These are phyloP conservation scores for Trachelus tabidus DNA, from an alignment of 2,888 invertebrate genomes.

Conservation along the genomic window DNA sequence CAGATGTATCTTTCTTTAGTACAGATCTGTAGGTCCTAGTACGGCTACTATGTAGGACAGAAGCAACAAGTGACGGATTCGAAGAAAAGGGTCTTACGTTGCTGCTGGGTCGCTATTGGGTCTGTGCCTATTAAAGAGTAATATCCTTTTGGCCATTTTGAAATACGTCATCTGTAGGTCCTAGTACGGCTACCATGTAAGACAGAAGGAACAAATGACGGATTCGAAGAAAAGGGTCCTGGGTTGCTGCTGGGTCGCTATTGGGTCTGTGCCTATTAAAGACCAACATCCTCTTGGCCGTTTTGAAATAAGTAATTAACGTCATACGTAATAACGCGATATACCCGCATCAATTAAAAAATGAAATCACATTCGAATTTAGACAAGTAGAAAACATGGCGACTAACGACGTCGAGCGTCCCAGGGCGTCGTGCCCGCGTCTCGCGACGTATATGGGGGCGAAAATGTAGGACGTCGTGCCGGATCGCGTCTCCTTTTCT, in stretches of 20 bases:
- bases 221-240: too few species aligned
- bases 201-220: too few species aligned
- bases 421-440: constrained; percentile 16
- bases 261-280: neutral
- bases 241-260: neutral
- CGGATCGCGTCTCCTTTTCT: neutral
- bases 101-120: too few species aligned
- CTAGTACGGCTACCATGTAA: too few species aligned
- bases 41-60: too few species aligned
- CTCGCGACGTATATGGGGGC: constrained; percentile 45
- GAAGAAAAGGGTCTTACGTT: too few species aligned
- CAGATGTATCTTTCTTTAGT: neutral
- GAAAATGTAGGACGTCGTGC: constrained; percentile 54
- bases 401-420: neutral
- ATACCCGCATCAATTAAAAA: neutral
- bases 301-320: neutral
- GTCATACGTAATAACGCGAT: neutral
- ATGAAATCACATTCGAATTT: neutral
- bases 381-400: neutral
- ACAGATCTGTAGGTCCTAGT: neutral
- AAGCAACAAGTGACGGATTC: too few species aligned
- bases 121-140: too few species aligned
- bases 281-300: neutral
- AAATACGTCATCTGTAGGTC: too few species aligned
- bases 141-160: too few species aligned